Conservation (phyloP, 1,140 invertebrate species). For the Pygmarrhopalites habei region DNA sequence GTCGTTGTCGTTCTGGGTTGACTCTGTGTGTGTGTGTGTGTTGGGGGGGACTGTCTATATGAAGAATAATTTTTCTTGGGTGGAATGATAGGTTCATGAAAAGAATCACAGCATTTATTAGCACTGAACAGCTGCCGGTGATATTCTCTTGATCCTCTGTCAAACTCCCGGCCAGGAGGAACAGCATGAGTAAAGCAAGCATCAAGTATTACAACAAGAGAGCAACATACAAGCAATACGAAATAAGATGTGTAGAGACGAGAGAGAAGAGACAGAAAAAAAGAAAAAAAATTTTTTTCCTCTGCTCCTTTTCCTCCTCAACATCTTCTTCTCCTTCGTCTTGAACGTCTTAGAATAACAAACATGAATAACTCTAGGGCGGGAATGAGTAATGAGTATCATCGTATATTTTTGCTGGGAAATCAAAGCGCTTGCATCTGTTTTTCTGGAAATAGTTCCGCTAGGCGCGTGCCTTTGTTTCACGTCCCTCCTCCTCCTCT, state of each 20-base stretch:
- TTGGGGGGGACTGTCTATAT: background rate
- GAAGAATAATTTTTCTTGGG: background rate
- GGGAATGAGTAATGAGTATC: constrained; percentile 15
- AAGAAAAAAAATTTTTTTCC: background rate
- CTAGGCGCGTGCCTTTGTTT: no score
- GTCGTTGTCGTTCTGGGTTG: no score
- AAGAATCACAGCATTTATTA: constrained; percentile 8
- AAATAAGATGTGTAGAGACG: no score
- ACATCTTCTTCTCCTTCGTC: background rate
- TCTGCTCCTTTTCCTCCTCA: background rate
- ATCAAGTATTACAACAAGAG: background rate
- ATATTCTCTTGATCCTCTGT: constrained; percentile 6
- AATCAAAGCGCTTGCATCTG: constrained; percentile 12
- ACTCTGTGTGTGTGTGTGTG: background rate
- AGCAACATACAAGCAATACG: no score
- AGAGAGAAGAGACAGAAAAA: no score
- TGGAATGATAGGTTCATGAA: constrained; percentile 4
- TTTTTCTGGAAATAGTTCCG: constrained; percentile 13
- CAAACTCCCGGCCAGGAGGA: background rate
- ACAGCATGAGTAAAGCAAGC: constrained; percentile 1
- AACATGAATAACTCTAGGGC: constrained; percentile 13
- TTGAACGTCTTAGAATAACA: constrained; percentile 7
- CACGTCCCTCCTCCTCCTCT: no score
- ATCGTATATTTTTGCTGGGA: constrained; percentile 10
- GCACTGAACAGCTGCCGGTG: constrained; percentile 1